Percentiles rank a stretch among this genome's conserved stretches.
Evolutionary conservation across 2,888 invertebrate genomes (phyloP).

Genomic region (Zhengitettix transpicula): DNA sequence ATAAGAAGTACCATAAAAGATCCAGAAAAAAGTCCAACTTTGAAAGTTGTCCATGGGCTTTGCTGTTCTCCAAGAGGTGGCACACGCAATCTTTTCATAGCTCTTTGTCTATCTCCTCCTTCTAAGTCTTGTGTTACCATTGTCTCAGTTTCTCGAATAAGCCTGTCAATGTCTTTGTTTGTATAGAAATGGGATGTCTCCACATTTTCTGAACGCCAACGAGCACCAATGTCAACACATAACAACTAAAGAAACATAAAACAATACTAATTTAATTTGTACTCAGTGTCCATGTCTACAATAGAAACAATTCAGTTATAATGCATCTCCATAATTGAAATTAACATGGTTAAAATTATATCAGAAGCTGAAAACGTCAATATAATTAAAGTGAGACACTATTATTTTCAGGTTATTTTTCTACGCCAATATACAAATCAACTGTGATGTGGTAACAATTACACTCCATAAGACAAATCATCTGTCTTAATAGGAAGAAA

Average conservation of each 20-base stretch:
- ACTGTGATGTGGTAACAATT: no score
- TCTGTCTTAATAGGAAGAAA: no score
- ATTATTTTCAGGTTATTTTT: no score
- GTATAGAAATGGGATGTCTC: slow-evolving; percentile 71
- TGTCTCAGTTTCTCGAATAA: slow-evolving; percentile 65
- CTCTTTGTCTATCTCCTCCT: slow-evolving; percentile 63
- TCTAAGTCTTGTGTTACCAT: slow-evolving; percentile 52
- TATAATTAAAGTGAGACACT: no score
- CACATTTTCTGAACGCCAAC: slow-evolving; percentile 63
- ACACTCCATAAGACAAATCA: no score
- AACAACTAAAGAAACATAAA: slow-evolving; percentile 33
- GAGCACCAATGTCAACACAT: slow-evolving; percentile 49
- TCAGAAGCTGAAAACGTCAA: no score
- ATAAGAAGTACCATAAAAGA: slow-evolving; percentile 58
- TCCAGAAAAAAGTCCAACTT: slow-evolving; percentile 70
- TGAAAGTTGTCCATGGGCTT: slow-evolving; percentile 67
- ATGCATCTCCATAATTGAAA: not conserved
- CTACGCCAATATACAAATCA: no score
- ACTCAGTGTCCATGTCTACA: no score
- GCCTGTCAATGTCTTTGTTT: slow-evolving; percentile 68
- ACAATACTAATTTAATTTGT: slow-evolving; percentile 1
- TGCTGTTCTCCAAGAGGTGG: slow-evolving; percentile 74
- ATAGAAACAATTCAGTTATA: not conserved
- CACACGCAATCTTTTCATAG: slow-evolving; percentile 73
- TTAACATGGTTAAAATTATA: not conserved